Percentiles rank a stretch among this genome's conserved stretches.
These are phyloP conservation scores for Listrodromus nycthemerus DNA, from an alignment of 2,888 invertebrate genomes.

Conservation along the genomic window DNA sequence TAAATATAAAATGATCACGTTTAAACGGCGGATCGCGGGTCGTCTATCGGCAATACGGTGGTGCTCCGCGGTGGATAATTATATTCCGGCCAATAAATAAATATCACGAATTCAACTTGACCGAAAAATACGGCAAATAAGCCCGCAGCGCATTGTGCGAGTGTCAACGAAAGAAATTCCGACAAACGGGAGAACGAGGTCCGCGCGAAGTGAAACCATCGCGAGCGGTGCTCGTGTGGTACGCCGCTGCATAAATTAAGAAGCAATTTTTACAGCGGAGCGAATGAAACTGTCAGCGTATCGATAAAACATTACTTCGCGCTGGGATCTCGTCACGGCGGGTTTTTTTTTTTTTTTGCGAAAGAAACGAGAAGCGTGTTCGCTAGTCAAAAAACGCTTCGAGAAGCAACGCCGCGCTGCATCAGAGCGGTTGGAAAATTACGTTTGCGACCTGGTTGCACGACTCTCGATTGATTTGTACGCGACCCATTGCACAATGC, in stretches of 20 bases:
- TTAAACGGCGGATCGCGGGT: slow-evolving; percentile 17
- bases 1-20: slow-evolving; percentile 56
- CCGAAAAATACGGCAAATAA: slow-evolving; percentile 11
- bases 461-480: slow-evolving; percentile 64
- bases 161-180: background rate
- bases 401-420: slow-evolving; percentile 43
- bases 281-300: slow-evolving; percentile 69
- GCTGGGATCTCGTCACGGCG: slow-evolving; percentile 54
- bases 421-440: slow-evolving; percentile 42
- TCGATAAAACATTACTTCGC: slow-evolving; percentile 68
- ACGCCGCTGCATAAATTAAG: slow-evolving; percentile 59
- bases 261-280: slow-evolving; percentile 68
- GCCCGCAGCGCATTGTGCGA: background rate
- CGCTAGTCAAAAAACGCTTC: slow-evolving; percentile 7
- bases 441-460: slow-evolving; percentile 54
- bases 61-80: slow-evolving; percentile 39
- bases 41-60: slow-evolving; percentile 15
- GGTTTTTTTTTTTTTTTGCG: slow-evolving; percentile 27
- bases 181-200: slow-evolving; percentile 25
- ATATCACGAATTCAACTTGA: slow-evolving; percentile 14
- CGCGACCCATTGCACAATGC: slow-evolving; percentile 36
- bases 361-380: slow-evolving; percentile 29
- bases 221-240: slow-evolving; percentile 50
- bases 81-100: slow-evolving; percentile 13
- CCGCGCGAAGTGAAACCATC: slow-evolving; percentile 41